A percentile compares a stretch with the other conserved stretches of the same genome.
Conservation (phyloP, 2,113 vertebrate genomes). For the Gobius niger region DNA sequence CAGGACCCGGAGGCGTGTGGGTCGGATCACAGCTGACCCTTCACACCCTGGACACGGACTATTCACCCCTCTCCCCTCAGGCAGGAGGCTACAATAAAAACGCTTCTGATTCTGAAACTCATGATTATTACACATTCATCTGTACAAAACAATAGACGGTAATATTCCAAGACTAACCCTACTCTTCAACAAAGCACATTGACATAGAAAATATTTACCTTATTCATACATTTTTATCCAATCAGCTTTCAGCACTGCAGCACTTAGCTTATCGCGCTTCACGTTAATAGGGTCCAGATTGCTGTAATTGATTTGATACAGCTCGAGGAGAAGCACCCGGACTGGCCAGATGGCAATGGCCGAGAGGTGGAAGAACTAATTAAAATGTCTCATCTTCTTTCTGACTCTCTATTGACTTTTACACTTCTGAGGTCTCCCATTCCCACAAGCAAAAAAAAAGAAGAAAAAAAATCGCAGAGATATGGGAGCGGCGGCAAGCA, state of each 20-base stretch:
- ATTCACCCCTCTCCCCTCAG: no score
- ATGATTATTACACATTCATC: no score
- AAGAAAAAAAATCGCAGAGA: neutral
- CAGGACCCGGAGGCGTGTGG: no score
- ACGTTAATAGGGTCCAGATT: constrained; percentile 51
- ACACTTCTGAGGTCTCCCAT: neutral
- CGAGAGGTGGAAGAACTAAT: constrained; percentile 67
- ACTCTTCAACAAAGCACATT: no score
- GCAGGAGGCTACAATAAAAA: no score
- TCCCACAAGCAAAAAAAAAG: neutral
- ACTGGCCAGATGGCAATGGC: constrained; percentile 60
- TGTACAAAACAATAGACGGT: no score
- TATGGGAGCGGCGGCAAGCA: neutral
- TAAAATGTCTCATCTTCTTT: constrained; percentile 64
- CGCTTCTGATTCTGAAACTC: no score
- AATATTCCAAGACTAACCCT: no score
- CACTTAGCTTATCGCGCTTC: constrained; percentile 54
- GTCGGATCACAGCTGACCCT: no score
- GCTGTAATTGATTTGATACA: constrained; percentile 53
- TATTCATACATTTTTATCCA: neutral
- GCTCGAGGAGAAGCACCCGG: constrained; percentile 52
- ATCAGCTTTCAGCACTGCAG: constrained; percentile 43
- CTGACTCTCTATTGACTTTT: constrained; percentile 45
- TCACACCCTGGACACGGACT: no score
- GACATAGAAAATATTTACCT: neutral